These are phyloP conservation scores for Microtus oregoni DNA, from an alignment of 2,113 vertebrate species.

Conservation along the genomic window DNA sequence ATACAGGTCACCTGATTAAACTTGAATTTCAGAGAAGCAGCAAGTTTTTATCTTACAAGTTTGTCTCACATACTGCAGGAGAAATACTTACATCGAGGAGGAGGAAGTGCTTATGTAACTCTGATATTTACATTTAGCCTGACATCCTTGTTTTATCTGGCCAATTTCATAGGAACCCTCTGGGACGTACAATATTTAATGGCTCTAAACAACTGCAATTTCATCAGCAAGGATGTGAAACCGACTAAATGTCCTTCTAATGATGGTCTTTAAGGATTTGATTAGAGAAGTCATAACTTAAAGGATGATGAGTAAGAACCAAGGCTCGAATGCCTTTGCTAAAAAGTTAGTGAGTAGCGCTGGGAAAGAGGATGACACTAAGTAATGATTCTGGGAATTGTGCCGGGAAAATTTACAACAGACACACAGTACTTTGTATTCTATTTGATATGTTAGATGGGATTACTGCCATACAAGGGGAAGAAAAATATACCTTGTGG, in stretches of 20 bases:
- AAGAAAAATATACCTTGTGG: constrained; percentile 71
- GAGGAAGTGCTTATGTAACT: constrained; percentile 11
- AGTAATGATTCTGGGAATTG: constrained; percentile 77
- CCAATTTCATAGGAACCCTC: neutral
- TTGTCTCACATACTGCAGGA: neutral
- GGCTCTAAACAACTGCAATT: constrained; percentile 52
- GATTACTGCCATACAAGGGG: constrained; percentile 65
- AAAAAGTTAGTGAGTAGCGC: constrained; percentile 51
- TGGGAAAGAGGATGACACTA: constrained; percentile 71
- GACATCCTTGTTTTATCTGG: constrained; percentile 22
- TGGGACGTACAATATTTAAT: neutral
- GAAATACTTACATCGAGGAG: neutral
- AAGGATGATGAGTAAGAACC: constrained; percentile 64
- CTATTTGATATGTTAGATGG: constrained; percentile 66
- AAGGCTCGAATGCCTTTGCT: constrained; percentile 49
- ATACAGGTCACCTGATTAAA: neutral
- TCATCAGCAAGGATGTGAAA: constrained; percentile 19
- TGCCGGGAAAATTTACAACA: constrained; percentile 69
- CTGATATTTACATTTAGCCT: constrained; percentile 30
- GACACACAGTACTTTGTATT: constrained; percentile 58
- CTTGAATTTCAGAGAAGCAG: constrained; percentile 12
- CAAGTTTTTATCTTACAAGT: neutral
- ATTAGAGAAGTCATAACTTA: constrained; percentile 65
- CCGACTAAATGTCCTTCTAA: constrained; percentile 69
- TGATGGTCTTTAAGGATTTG: constrained; percentile 69